Evolutionary conservation across 2,797 vertebrate species (phyloP), one percentile per base, ranked within the genome.

Genomic region (Delichon dasypus): DNA sequence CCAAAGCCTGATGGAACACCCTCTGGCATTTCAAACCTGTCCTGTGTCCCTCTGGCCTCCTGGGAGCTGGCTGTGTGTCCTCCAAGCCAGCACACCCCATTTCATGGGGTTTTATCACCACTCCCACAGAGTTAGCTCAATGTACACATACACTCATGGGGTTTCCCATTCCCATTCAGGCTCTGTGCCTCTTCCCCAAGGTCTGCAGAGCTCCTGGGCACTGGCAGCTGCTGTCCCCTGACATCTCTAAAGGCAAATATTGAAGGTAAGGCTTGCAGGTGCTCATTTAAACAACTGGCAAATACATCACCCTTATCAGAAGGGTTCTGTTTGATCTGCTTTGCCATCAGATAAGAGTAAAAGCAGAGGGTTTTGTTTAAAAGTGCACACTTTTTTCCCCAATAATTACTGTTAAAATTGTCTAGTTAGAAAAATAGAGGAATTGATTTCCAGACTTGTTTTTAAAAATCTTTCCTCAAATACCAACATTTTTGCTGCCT

Each of bases 221-320:
- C 61, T n/a, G 47, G 42, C 79, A 82, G 42, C 50, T 58, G 6
- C 60, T 54, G 85, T 86, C 70, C 83, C 84, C 73, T 30, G 66
- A 64, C 78, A 50, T 68, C 47, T 67, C 89, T 23, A 8, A 79
- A 88, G 42, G 71, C 74, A 95, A 95, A 96, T 85, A 93, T 27
- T 86, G 89, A 67, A 84, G 67, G 82, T 32, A 86, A 73, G 71
- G 42, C 67, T 86, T 48, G 16, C 50, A 60, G 66, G n/a, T 8
- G 0, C 51, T 94, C 62, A 32, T 90, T 93, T 67, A 73, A 88
- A 90, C 91, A 86, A 77, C 73, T 42, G 36, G 60, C 74, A 92
- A 91, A 88, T 57, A 79, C 79, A 84, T 0, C 1, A 25, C 25
- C 65, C 73, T 67, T 92, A 92, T 86, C 93, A 93, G 66, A 73